Base-by-base conservation (phyloP, 2,113 vertebrate genomes). In the Oncorhynchus keta region DNA sequence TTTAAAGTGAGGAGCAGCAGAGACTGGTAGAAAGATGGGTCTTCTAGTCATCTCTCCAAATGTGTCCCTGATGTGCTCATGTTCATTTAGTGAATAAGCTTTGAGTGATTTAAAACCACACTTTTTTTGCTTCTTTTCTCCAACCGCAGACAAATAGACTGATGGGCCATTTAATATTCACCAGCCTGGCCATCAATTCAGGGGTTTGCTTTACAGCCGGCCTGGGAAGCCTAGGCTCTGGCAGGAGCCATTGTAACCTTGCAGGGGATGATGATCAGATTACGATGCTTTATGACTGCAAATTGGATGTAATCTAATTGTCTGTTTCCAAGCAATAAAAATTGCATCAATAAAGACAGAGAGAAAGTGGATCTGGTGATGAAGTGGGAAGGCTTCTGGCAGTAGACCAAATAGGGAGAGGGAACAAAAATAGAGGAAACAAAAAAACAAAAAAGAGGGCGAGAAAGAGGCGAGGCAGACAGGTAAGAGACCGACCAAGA, bases 271-370 rank as follows among this genome's bases (percentile, higher is more conserved):
- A 80, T 85, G 71, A 82, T 85, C 74, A 68, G 77, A 85, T 85
- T 80, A 82, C 49, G 48, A 51, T 32, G 20, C 66, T 73, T 77
- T 80, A 78, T 55, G 48, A 71, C 32, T 74, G 70, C 39, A 78
- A 78, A 85, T 76, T 78, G 73, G 48, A 20, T 32, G 55, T 82
- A 80, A 85, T 83, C 61, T 61, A 68, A 78, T 85, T 55, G 69
- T 61, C 64, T 49, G 68, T 51, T 71, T 78, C 20, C 39, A 76
- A 73, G 64, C 39, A 74, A 75, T 71, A 78, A 81, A 55, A 39
- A 69, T 81, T 78, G 13, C 61, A 69, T 74, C 22, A 73, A 32
- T 64, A 81, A 45, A 68, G 20, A 66, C 30, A 4, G 68, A 48
- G 68, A 70, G n/a, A 22, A n/a, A 48, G 68, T 5, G 87, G 70